phyloP scores from a whole-genome alignment of 2,797 vertebrate genomes.

The Anas bahamensis region DNA sequence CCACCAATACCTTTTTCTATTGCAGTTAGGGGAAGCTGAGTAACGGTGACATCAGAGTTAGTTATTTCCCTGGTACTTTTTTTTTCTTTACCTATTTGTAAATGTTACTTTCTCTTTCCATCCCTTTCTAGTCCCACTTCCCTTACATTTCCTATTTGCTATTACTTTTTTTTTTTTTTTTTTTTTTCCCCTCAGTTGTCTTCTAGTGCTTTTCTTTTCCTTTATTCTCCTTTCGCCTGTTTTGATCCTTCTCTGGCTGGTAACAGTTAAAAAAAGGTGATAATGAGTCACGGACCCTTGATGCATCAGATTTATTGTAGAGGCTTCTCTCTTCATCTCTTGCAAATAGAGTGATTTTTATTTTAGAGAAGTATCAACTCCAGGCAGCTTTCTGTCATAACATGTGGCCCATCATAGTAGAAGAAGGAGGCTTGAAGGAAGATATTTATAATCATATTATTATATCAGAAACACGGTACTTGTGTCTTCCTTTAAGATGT shows the following conservation, averaged over 20 bases:
- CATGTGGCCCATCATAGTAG: not conserved
- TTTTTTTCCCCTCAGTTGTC: not conserved
- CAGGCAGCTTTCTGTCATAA: not conserved
- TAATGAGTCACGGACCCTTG: not conserved
- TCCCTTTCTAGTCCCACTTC: not conserved
- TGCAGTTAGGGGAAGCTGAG: not conserved
- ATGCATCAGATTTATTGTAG: not conserved
- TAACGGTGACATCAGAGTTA: not conserved
- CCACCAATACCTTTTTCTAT: not conserved
- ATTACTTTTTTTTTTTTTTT: not conserved
- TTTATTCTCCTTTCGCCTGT: not conserved
- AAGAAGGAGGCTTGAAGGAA: constrained; percentile 14
- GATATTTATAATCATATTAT: not conserved
- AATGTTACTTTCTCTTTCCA: constrained; percentile 11
- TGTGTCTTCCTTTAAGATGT: not conserved
- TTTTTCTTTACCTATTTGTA: not conserved
- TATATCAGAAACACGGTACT: not conserved
- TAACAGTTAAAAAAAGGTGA: not conserved
- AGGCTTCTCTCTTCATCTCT: not conserved
- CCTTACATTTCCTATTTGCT: not conserved
- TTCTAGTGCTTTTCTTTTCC: not conserved
- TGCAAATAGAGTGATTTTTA: constrained; percentile 11
- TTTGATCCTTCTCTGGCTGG: not conserved
- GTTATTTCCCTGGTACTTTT: constrained; percentile 45
- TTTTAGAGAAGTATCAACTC: constrained; percentile 10